Evolutionary conservation across 64 coral and sea anemone genomes (phyloP).

Genomic region (Exaiptasia diaphana): DNA sequence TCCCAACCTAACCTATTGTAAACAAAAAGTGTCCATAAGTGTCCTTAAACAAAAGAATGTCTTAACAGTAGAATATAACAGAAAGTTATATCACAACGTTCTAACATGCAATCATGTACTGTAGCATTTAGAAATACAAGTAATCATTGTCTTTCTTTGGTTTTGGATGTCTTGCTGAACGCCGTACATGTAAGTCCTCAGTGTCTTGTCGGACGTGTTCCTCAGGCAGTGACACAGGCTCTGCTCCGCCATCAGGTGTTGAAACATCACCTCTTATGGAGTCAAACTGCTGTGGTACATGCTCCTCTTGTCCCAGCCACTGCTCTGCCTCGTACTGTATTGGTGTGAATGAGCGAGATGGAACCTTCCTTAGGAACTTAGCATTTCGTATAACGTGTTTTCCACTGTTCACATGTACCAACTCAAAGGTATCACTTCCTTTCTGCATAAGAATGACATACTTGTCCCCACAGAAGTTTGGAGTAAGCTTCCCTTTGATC

Average conservation of each 20-base stretch:
- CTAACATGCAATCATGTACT: neutral
- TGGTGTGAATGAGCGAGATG: neutral
- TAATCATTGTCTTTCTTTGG: conserved; percentile 4
- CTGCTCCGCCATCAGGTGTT: neutral
- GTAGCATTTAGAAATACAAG: neutral
- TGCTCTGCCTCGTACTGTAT: neutral
- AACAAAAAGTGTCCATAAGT: neutral
- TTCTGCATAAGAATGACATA: conserved; percentile 38
- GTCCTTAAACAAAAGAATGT: no score
- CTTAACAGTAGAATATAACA: neutral
- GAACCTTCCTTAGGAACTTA: conserved; percentile 44
- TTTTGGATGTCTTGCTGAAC: conserved; percentile 2
- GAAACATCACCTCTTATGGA: neutral
- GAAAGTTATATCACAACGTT: neutral
- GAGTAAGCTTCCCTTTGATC: conserved; percentile 34
- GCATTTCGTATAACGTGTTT: conserved; percentile 35
- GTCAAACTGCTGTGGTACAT: neutral
- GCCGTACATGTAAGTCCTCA: neutral
- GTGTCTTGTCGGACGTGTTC: neutral
- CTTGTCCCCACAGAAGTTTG: conserved; percentile 13
- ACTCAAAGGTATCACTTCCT: conserved; percentile 11
- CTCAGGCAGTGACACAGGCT: neutral
- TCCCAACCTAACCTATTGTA: neutral
- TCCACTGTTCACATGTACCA: conserved; percentile 33
- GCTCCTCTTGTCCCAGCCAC: neutral